Conservation (phyloP, 1,140 invertebrate genomes). For the Microplitis mediator region DNA sequence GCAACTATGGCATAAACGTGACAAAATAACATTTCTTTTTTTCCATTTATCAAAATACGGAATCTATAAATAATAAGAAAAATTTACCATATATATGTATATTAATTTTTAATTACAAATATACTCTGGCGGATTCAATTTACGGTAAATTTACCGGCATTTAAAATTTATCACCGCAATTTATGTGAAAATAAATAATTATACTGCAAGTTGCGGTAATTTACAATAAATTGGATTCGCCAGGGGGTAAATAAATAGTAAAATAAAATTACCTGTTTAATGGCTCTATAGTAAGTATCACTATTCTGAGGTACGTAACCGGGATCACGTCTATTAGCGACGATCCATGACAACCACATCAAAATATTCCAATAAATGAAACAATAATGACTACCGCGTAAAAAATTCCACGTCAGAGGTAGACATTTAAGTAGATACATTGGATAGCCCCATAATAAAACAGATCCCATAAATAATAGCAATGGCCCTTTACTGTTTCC, state of each 20-base stretch:
- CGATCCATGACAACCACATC: constrained; percentile 92
- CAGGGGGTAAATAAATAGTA: not conserved
- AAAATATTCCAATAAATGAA: constrained; percentile 88
- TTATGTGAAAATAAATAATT: too few species aligned
- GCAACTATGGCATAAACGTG: constrained; percentile 88
- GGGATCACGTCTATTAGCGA: constrained; percentile 85
- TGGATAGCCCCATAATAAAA: constrained; percentile 89
- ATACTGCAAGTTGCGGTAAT: too few species aligned
- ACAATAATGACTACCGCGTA: constrained; percentile 83
- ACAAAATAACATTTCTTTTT: constrained; percentile 83
- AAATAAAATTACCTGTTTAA: constrained; percentile 69
- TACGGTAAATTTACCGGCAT: too few species aligned
- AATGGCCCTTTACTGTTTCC: constrained; percentile 88
- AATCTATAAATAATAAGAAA: constrained; percentile 61
- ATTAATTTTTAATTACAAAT: too few species aligned
- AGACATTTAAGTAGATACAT: constrained; percentile 91
- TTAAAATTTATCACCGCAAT: too few species aligned
- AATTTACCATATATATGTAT: not conserved
- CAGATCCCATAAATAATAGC: constrained; percentile 82
- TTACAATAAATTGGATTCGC: too few species aligned
- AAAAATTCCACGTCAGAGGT: constrained; percentile 87
- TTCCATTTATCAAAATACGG: constrained; percentile 90
- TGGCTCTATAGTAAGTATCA: constrained; percentile 86
- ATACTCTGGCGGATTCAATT: too few species aligned
- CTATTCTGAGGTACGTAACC: constrained; percentile 88